Conservation (phyloP, 1,140 invertebrate genomes). For the Pteromalus puparum region DNA sequence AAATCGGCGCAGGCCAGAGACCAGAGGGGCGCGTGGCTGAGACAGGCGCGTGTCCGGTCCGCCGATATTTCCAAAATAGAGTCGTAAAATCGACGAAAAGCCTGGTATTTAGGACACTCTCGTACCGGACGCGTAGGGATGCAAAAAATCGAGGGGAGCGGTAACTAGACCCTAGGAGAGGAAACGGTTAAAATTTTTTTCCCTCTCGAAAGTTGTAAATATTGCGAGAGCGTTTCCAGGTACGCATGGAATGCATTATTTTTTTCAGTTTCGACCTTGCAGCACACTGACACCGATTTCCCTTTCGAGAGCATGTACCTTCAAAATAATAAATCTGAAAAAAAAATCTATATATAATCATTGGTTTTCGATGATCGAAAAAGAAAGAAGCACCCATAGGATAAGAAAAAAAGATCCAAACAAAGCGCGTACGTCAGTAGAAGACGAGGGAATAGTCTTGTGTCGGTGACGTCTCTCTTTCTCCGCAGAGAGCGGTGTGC, state of each 20-base stretch:
- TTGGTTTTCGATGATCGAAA: background rate
- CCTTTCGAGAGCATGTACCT: too few species aligned
- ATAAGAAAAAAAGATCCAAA: background rate
- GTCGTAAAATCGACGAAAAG: conserved; percentile 38
- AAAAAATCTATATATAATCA: too few species aligned
- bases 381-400: background rate
- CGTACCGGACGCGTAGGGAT: background rate
- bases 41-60: conserved; percentile 46
- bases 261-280: background rate
- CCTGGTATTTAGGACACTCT: conserved; percentile 4
- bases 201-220: background rate
- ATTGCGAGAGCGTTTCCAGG: background rate
- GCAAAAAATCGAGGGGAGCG: background rate
- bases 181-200: conserved; percentile 30
- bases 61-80: conserved; percentile 9
- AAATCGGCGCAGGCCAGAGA: background rate
- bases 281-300: too few species aligned
- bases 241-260: too few species aligned
- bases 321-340: background rate
- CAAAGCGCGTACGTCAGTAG: conserved; percentile 24
- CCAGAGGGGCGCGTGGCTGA: conserved; percentile 44
- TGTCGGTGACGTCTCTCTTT: conserved; percentile 52
- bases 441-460: conserved; percentile 34
- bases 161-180: background rate
- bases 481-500: too few species aligned